A percentile compares a stretch with the other conserved stretches of the same genome.
These are phyloP conservation scores for Trichogramma dendrolimi DNA, from an alignment of 2,888 invertebrate genomes.

Conservation along the genomic window DNA sequence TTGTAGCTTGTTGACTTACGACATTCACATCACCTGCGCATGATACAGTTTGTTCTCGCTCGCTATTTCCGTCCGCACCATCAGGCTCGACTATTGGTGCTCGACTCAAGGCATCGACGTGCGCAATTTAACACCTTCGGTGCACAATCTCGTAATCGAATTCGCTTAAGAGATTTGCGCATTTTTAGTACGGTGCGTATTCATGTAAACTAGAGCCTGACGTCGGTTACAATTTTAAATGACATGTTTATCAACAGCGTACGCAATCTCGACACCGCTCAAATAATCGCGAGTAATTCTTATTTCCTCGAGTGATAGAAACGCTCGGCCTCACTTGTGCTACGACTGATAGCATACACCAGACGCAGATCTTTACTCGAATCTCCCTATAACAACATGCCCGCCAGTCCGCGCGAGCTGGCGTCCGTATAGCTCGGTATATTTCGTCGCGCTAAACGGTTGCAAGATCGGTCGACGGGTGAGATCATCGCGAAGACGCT, in stretches of 20 bases:
- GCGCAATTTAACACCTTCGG: conserved; percentile 11
- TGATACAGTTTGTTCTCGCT: no score
- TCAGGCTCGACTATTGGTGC: conserved; percentile 12
- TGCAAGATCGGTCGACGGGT: not conserved
- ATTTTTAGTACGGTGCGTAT: conserved; percentile 12
- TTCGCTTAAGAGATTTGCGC: conserved; percentile 10
- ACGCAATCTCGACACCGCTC: conserved; percentile 13
- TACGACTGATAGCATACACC: not conserved
- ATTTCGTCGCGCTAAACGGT: not conserved
- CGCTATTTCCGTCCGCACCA: not conserved
- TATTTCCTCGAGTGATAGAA: conserved; percentile 1
- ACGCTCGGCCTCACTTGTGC: no score
- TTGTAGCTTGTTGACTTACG: no score
- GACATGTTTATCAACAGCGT: conserved; percentile 10
- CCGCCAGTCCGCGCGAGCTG: not conserved
- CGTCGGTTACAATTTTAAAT: not conserved
- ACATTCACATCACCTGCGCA: no score
- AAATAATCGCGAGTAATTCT: conserved; percentile 14
- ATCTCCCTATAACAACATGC: not conserved
- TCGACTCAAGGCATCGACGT: conserved; percentile 21
- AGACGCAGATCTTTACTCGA: not conserved
- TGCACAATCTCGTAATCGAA: conserved; percentile 18
- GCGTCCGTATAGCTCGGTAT: not conserved
- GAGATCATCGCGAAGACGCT: not conserved
- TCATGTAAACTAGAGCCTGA: conserved; percentile 9